These are phyloP conservation scores for Drosophila navojoa DNA, from an alignment of 1,140 invertebrate genomes.

Conservation along the genomic window DNA sequence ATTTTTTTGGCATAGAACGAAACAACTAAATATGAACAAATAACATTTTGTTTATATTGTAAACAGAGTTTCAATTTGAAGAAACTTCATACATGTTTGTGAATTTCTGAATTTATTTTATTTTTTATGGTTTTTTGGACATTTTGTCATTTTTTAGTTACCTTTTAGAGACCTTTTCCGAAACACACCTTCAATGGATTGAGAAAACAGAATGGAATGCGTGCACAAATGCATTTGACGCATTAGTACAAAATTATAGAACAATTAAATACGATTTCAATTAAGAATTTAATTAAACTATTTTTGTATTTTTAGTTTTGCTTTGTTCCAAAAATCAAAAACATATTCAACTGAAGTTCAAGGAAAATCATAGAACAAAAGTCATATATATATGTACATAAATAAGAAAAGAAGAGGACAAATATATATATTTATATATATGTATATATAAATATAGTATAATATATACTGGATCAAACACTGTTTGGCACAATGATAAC, in stretches of 20 bases:
- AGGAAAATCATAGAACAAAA: constrained; percentile 55
- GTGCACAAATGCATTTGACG: constrained; percentile 84
- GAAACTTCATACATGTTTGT: constrained; percentile 83
- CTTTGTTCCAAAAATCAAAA: constrained; percentile 59
- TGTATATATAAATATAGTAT: constrained; percentile 1
- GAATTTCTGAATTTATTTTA: constrained; percentile 77
- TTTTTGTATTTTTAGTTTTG: constrained; percentile 49
- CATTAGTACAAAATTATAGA: constrained; percentile 85
- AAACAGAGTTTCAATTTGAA: constrained; percentile 78
- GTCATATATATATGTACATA: constrained; percentile 32
- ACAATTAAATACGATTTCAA: constrained; percentile 83
- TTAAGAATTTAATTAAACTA: constrained; percentile 78
- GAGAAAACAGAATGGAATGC: constrained; percentile 83
- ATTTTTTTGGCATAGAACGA: constrained; percentile 64
- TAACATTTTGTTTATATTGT: constrained; percentile 70
- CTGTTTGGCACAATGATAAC: constrained; percentile 74
- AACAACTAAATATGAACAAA: constrained; percentile 83
- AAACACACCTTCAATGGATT: constrained; percentile 90
- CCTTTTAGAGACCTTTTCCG: constrained; percentile 96
- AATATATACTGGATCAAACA: constrained; percentile 52
- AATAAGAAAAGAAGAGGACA: constrained; percentile 12
- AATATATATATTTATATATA: no score
- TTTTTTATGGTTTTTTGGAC: constrained; percentile 40
- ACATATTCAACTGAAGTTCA: constrained; percentile 33
- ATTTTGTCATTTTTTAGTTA: constrained; percentile 85